Conservation (phyloP, 1,140 invertebrate genomes). For the Drosophila busckii region DNA sequence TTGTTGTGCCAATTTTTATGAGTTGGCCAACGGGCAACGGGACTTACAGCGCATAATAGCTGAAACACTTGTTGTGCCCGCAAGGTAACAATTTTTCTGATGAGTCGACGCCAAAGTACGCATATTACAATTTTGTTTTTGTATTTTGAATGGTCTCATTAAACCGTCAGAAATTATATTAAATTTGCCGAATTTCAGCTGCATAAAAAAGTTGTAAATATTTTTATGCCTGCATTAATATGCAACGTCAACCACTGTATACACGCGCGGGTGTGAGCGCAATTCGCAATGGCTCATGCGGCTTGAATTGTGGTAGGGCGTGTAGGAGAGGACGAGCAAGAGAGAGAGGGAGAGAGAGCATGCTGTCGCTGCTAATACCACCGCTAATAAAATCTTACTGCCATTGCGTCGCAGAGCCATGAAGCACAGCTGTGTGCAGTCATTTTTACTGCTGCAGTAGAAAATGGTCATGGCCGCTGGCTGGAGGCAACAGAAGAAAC, state of each 20-base stretch:
- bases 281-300: background rate
- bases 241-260: constrained; percentile 68
- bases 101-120: constrained; percentile 30
- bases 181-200: constrained; percentile 58
- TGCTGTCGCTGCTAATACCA: constrained; percentile 68
- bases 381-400: constrained; percentile 77
- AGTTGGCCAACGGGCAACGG: constrained; percentile 31
- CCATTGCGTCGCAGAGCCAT: constrained; percentile 58
- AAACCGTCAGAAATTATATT: constrained; percentile 75
- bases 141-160: constrained; percentile 72
- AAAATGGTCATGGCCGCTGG: constrained; percentile 11
- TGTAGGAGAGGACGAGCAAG: too few relatives aligned
- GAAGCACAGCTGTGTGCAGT: constrained; percentile 76
- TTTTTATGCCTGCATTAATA: constrained; percentile 77
- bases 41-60: constrained; percentile 39
- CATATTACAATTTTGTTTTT: too few relatives aligned
- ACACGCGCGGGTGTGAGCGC: constrained; percentile 3
- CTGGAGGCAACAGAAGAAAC: constrained; percentile 24
- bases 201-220: constrained; percentile 77
- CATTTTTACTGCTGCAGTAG: constrained; percentile 70
- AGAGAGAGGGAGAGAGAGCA: too few relatives aligned
- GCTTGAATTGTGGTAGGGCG: constrained; percentile 4
- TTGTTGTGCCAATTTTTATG: constrained; percentile 62
- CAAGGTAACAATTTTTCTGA: constrained; percentile 36
- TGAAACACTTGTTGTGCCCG: constrained; percentile 59